A percentile compares a stretch with the other conserved stretches of the same genome.
Evolutionary conservation across 2,888 invertebrate species (phyloP).

Genomic region (Agelastica alni): DNA sequence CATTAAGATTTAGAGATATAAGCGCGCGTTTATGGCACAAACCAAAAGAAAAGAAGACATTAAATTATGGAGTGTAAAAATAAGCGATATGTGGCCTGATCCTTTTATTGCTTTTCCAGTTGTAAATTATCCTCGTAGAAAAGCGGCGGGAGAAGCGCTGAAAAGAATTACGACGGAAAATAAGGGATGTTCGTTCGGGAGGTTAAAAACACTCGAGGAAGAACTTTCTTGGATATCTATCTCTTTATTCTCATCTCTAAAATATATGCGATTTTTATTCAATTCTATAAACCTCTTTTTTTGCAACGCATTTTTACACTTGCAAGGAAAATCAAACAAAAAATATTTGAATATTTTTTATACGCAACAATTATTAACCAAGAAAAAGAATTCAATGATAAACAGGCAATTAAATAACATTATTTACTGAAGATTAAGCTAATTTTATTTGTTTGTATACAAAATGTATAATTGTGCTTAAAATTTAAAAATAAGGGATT

Average conservation of each 20-base stretch:
- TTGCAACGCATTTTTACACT: too few relatives aligned
- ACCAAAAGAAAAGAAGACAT: constrained; percentile 45
- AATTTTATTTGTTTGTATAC: too few relatives aligned
- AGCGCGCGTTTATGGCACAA: constrained; percentile 37
- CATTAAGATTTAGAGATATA: constrained; percentile 50
- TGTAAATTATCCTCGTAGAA: constrained; percentile 47
- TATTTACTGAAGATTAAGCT: too few relatives aligned
- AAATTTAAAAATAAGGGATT: too few relatives aligned
- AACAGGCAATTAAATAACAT: too few relatives aligned
- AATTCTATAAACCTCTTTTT: neutral
- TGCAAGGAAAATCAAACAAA: too few relatives aligned
- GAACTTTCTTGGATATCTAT: constrained; percentile 23
- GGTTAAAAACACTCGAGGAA: constrained; percentile 36
- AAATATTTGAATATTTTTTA: too few relatives aligned
- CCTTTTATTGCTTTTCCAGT: constrained; percentile 50
- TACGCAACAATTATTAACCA: too few relatives aligned
- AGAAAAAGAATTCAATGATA: too few relatives aligned
- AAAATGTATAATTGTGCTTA: too few relatives aligned
- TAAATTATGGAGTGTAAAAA: constrained; percentile 55
- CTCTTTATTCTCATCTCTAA: constrained; percentile 11
- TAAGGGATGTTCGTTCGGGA: constrained; percentile 35
- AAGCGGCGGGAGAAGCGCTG: constrained; percentile 40
- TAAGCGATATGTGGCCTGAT: constrained; percentile 55
- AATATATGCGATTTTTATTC: constrained; percentile 13
- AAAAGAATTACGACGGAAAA: constrained; percentile 41